phyloP scores from a whole-genome alignment of 2,113 vertebrate species.

The Mixornis gularis region DNA sequence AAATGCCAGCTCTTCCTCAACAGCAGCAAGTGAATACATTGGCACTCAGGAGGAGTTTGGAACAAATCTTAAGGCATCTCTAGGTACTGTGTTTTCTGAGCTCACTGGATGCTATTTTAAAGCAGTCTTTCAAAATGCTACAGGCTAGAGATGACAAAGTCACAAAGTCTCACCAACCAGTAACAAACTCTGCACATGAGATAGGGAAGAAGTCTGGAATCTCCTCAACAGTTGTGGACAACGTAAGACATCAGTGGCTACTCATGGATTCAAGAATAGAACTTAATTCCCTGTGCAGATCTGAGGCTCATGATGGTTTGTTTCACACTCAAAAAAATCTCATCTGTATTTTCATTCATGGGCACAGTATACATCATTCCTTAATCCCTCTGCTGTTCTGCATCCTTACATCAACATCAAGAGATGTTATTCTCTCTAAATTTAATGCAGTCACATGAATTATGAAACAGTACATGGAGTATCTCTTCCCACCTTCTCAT shows the following conservation, averaged over 20 bases:
- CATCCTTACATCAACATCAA: background rate
- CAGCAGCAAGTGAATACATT: background rate
- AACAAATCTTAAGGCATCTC: background rate
- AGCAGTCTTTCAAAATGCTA: background rate
- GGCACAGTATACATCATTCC: background rate
- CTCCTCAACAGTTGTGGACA: background rate
- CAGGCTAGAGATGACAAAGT: background rate
- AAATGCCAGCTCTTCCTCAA: background rate
- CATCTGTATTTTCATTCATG: background rate
- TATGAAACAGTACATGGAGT: background rate
- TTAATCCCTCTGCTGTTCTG: background rate
- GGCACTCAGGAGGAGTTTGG: background rate
- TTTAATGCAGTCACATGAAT: conserved; percentile 18
- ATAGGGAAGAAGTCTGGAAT: background rate
- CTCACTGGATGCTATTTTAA: background rate
- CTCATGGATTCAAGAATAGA: background rate
- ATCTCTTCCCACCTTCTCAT: background rate
- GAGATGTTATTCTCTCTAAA: background rate
- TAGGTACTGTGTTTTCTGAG: background rate
- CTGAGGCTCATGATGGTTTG: background rate
- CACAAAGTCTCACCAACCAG: background rate
- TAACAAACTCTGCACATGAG: background rate
- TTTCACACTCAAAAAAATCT: background rate
- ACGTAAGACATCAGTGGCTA: background rate
- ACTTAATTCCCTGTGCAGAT: background rate